Conservation (phyloP, 2,797 vertebrate species). For the Cygnus olor region DNA sequence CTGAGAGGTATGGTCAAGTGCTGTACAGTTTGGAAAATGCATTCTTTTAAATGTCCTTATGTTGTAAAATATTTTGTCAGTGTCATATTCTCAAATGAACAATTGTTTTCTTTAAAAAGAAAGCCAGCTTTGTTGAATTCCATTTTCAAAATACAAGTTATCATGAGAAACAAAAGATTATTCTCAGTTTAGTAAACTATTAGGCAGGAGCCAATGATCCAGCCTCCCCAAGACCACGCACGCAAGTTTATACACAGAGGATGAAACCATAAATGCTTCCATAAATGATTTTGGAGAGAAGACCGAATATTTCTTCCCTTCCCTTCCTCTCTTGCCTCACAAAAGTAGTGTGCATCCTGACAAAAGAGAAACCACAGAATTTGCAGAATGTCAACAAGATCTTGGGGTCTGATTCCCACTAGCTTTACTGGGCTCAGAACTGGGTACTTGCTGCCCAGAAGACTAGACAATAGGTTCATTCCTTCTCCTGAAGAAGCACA, state of each 20-base stretch:
- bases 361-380: constrained; percentile 64
- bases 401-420: constrained; percentile 21
- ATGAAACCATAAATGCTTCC: background rate
- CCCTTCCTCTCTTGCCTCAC: background rate
- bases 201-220: background rate
- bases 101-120: background rate
- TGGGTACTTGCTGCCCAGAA: background rate
- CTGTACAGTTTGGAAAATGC: background rate
- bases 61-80: constrained; percentile 19
- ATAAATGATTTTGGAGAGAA: constrained; percentile 7
- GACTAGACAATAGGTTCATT: constrained; percentile 46
- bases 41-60: background rate
- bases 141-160: constrained; percentile 12
- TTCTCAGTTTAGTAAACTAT: background rate
- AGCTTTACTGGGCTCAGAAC: background rate
- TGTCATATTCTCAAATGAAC: constrained; percentile 1
- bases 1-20: background rate
- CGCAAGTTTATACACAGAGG: background rate
- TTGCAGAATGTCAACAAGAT: constrained; percentile 53
- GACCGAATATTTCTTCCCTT: constrained; percentile 39
- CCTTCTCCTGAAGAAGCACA: constrained; percentile 1
- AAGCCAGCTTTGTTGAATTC: background rate
- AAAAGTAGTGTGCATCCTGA: constrained; percentile 26
- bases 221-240: background rate
- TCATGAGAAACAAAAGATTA: background rate